Base-by-base conservation (phyloP, 1,140 invertebrate species). In the Apis cerana region DNA sequence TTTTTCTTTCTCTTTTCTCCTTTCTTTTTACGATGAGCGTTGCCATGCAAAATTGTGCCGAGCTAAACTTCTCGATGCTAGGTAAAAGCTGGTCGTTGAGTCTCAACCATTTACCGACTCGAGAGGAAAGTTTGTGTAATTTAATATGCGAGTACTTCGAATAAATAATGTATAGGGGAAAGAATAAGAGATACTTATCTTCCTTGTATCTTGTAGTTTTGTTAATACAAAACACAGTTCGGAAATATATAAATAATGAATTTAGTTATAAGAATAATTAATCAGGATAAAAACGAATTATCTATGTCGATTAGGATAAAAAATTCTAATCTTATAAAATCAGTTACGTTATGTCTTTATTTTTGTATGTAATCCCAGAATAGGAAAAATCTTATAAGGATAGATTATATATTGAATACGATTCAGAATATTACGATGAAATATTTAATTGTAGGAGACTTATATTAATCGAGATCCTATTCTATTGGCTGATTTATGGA, bases 121-220 rank as follows among this genome's bases (percentile, higher is more conserved):
- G 23, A 48, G 15, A 54, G 78, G 64, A 85, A 75, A 86, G 79
- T 86, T 86, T 71, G 54, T 43, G 64, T 70, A 82, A 64, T 82
- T 68, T 85, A 83, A 85, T 85, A 84, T 84, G 71, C 76, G 71
- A 75, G 48, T 64, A 68, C 83, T 58, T 86, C 54, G 71, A 58
- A 69, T 81, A 76, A 86, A 43, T 65, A 65, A 64, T 33, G 23
- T 15, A 64, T 4, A 9, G 17, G 19, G 1, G 1, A 11, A 65
- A 21, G 33, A 65, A 19, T 65, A 19, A 5, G 64, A 19, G 11
- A 11, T 43, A 17, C 11, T 65, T 21, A 43, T 10, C 64, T 67
- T 67, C 17, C 33, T 67, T 67, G 10, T 43, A 21, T 12, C 23
- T 52, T 43, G 33, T 43, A 27, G 11, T n/a, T 21, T 61, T 19